Percentiles rank a stretch among this genome's conserved stretches.
phyloP scores from a whole-genome alignment of 1,140 invertebrate genomes.

The Ceratina calcarata region DNA sequence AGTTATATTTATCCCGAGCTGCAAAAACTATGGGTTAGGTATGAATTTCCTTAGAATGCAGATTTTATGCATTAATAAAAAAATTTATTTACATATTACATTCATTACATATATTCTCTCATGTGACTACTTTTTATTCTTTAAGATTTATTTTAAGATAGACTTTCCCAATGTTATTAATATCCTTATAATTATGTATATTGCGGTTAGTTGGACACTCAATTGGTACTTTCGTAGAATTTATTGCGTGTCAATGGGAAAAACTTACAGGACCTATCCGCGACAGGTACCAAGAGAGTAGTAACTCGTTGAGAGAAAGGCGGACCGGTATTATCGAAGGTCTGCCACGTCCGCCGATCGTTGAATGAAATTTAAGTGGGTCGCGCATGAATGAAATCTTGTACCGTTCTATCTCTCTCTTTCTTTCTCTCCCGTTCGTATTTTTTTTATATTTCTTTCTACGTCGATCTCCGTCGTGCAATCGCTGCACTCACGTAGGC shows the following conservation, averaged over 20 bases:
- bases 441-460: background rate
- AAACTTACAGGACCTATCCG: constrained; percentile 20
- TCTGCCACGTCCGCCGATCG: constrained; percentile 48
- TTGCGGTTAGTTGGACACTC: too few relatives aligned
- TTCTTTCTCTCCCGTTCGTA: background rate
- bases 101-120: too few relatives aligned
- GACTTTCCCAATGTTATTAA: too few relatives aligned
- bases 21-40: too few relatives aligned
- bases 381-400: constrained; percentile 73
- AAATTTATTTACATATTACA: too few relatives aligned
- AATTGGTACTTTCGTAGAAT: too few relatives aligned
- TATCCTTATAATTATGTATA: too few relatives aligned
- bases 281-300: constrained; percentile 31
- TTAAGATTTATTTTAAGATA: too few relatives aligned
- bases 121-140: too few relatives aligned
- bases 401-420: constrained; percentile 23
- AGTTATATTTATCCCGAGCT: background rate
- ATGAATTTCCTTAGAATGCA: too few relatives aligned
- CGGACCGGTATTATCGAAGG: constrained; percentile 56
- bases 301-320: constrained; percentile 60
- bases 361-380: constrained; percentile 73
- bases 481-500: constrained; percentile 61
- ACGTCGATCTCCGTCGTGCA: constrained; percentile 23
- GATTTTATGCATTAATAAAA: background rate
- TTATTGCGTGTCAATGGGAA: background rate